These are phyloP conservation scores for Rhynchopsitta pachyrhyncha DNA, from an alignment of 2,113 vertebrate species.

Conservation along the genomic window DNA sequence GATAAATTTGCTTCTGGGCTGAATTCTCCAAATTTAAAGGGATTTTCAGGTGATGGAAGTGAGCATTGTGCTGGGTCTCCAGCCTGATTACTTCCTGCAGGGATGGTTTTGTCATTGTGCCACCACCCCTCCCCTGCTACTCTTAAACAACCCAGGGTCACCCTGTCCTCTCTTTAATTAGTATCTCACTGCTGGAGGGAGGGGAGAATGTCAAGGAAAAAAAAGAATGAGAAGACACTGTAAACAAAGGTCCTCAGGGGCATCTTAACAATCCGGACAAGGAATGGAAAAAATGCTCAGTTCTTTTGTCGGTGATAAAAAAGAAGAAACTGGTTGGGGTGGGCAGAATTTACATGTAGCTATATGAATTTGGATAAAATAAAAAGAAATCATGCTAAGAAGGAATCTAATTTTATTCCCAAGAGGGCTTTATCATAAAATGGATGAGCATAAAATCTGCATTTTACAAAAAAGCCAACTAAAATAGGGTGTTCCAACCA, in stretches of 20 bases:
- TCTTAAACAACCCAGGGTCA: slow-evolving; percentile 74
- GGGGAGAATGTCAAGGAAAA: slow-evolving; percentile 62
- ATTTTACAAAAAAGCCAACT: neutral
- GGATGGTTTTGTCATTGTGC: slow-evolving; percentile 68
- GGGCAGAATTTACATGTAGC: neutral
- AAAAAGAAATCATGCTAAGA: neutral
- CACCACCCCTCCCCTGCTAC: slow-evolving; percentile 59
- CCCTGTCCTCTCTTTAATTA: slow-evolving; percentile 76
- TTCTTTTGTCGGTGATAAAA: slow-evolving; percentile 36
- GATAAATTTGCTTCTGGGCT: slow-evolving; percentile 25
- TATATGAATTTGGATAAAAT: neutral
- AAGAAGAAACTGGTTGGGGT: neutral
- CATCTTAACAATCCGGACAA: slow-evolving; percentile 66
- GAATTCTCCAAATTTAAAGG: slow-evolving; percentile 33
- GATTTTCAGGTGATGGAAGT: slow-evolving; percentile 56
- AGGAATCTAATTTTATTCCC: neutral
- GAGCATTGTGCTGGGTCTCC: slow-evolving; percentile 42
- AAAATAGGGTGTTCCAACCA: neutral
- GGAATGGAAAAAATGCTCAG: slow-evolving; percentile 64
- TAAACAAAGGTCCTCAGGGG: slow-evolving; percentile 73
- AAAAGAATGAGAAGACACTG: slow-evolving; percentile 70
- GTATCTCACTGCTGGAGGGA: slow-evolving; percentile 73
- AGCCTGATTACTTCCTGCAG: slow-evolving; percentile 65
- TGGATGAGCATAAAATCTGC: neutral
- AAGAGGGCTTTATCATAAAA: neutral